These are phyloP conservation scores for Conopomorpha cramerella DNA, from an alignment of 1,140 invertebrate species.

Conservation along the genomic window DNA sequence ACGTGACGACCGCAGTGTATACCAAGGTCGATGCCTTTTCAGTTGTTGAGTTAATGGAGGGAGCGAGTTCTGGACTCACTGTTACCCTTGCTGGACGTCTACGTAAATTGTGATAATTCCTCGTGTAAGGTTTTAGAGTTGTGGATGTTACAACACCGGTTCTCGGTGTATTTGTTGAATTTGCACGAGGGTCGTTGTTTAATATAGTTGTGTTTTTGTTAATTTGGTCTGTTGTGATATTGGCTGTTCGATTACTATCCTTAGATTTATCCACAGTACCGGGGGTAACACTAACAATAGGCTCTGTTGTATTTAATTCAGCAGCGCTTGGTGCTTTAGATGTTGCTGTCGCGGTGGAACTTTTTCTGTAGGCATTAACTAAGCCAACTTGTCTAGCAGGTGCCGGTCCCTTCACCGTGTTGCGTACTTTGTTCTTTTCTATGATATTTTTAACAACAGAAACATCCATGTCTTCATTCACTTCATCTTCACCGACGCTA, in stretches of 20 bases:
- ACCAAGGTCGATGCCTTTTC: conserved; percentile 47
- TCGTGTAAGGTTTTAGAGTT: conserved; percentile 29
- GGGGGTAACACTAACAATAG: conserved; percentile 22
- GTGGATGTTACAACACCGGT: background rate
- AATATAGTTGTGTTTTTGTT: conserved; percentile 12
- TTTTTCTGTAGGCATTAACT: conserved; percentile 52
- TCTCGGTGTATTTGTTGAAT: conserved; percentile 4
- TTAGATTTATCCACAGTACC: conserved; percentile 18
- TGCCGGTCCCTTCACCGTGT: conserved; percentile 49
- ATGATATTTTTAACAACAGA: conserved; percentile 57
- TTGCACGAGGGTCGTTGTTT: conserved; percentile 15
- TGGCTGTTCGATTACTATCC: conserved; percentile 12
- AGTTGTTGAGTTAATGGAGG: conserved; percentile 26
- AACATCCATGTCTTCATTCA: conserved; percentile 60
- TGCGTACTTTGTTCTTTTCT: conserved; percentile 58
- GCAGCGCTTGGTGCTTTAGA: conserved; percentile 19
- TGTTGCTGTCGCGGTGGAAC: conserved; percentile 28
- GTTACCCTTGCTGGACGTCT: conserved; percentile 32
- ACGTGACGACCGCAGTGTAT: conserved; percentile 58
- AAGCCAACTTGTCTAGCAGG: conserved; percentile 44
- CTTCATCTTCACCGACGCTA: conserved; percentile 51
- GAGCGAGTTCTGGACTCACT: conserved; percentile 17
- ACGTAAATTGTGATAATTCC: conserved; percentile 38
- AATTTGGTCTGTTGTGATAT: conserved; percentile 13
- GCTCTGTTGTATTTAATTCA: conserved; percentile 29